Evolutionary conservation across 1,140 invertebrate species (phyloP).

Genomic region (Hydropsyche tenuis): DNA sequence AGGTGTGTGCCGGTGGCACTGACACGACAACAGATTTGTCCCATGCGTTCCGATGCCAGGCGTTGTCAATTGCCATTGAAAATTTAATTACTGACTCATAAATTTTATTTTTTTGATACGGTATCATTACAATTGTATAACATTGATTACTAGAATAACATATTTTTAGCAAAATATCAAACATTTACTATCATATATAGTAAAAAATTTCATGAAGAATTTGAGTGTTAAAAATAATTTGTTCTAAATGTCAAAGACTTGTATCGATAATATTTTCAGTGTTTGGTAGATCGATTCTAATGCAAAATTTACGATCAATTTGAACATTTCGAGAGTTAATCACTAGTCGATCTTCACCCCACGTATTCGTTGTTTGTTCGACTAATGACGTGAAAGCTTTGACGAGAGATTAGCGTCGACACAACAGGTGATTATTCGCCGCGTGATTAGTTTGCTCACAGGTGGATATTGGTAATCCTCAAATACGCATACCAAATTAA

Average conservation of each 20-base stretch:
- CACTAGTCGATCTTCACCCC: not conserved
- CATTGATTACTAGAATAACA: too few species aligned
- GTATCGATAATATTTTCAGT: too few species aligned
- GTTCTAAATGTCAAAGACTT: too few species aligned
- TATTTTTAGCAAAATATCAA: too few species aligned
- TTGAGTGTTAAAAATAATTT: too few species aligned
- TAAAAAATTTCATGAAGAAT: too few species aligned
- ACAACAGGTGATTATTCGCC: constrained; percentile 37
- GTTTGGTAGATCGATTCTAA: too few species aligned
- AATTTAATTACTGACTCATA: not conserved
- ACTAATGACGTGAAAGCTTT: constrained; percentile 40
- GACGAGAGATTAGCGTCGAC: constrained; percentile 35
- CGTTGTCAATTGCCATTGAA: constrained; percentile 19
- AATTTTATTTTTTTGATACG: too few species aligned
- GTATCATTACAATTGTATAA: too few species aligned
- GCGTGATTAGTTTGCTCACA: constrained; percentile 38
- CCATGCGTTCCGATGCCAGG: constrained; percentile 17
- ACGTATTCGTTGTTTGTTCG: constrained; percentile 13
- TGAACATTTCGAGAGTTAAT: constrained; percentile 3
- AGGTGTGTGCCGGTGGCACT: constrained; percentile 37
- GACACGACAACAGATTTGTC: constrained; percentile 33
- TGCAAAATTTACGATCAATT: too few species aligned
- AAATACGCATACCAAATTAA: constrained; percentile 11
- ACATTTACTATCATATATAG: too few species aligned
- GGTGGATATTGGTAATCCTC: constrained; percentile 36